Base-by-base conservation (phyloP, 2,888 invertebrate genomes). In the Himalopsyche tibetana region DNA sequence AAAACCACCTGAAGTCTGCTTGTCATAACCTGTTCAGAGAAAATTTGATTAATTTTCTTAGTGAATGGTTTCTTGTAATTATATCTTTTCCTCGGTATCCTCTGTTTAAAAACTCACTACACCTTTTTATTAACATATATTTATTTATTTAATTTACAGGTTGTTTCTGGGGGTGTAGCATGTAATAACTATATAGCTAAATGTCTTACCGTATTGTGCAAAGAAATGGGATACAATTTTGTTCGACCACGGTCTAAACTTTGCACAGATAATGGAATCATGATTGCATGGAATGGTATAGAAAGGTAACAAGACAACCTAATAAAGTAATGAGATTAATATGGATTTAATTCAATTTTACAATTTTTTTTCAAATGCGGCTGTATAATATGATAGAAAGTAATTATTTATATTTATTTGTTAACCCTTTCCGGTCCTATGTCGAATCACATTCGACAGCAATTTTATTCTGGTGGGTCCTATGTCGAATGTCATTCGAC, bases 201-300 rank as follows among this genome's bases (percentile, higher is more conserved):
- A 88, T 95, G 95, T 82, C 92, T 99, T 28, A 90, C 94, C 90
- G 92, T 95, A 82, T 91, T 98, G 88, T 96, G 97, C 89, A 90
- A 93, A 19, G 93, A 95, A 89, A 93, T 94, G 89, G 94, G 94
- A 1, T 97, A 95, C 89, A 93, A 92, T 90, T 92, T 97, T 5
- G 93, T 95, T 85, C 94, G 96, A 86, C 98, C 99, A 17, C 96
- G 98, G 4, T 95, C 96, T 38, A 94, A 94, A 90, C 94, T 98
- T 12, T 99, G 99, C 91, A 98, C 98, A 0, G 99, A 99, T 91
- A 99, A 99, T 94, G 99, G 99, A 9, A 95, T 98, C 55, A 99
- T 99, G 99, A 97, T 99, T 89, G 99, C 99, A 28, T 99, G 99
- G 99, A 99, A 99, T 94, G 99, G 98, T 11, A 93, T 98, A 83